These are phyloP conservation scores for Micromys minutus DNA, from an alignment of 2,113 vertebrate genomes.

Conservation along the genomic window DNA sequence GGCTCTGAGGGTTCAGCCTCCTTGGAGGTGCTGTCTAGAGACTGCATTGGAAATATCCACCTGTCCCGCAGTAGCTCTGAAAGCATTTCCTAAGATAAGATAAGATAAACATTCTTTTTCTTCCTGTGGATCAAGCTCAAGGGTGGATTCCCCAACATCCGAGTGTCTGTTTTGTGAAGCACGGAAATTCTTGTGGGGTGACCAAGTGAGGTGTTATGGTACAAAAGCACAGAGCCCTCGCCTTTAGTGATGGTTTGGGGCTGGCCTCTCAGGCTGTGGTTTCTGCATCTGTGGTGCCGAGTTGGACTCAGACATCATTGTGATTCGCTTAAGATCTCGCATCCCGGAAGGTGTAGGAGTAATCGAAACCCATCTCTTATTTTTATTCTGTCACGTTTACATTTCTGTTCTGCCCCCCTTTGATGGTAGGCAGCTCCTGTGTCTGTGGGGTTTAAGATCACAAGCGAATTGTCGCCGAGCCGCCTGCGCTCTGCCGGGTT, in stretches of 20 bases:
- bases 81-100: background rate
- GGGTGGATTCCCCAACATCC: background rate
- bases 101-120: background rate
- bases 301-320: background rate
- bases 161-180: background rate
- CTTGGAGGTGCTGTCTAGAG: background rate
- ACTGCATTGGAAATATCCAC: background rate
- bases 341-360: slow-evolving; percentile 40
- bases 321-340: slow-evolving; percentile 9
- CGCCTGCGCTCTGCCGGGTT: background rate
- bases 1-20: background rate
- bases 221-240: background rate
- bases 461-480: background rate
- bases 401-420: background rate
- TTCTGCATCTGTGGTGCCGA: background rate
- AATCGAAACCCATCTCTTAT: slow-evolving; percentile 48
- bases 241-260: background rate
- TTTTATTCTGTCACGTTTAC: slow-evolving; percentile 69
- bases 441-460: slow-evolving; percentile 59
- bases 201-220: background rate
- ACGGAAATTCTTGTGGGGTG: background rate
- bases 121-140: background rate
- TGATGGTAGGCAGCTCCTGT: slow-evolving; percentile 22
- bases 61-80: background rate
- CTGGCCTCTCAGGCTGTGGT: background rate